phyloP scores from a whole-genome alignment of 2,113 vertebrate species.

The Chaetodon auriga region DNA sequence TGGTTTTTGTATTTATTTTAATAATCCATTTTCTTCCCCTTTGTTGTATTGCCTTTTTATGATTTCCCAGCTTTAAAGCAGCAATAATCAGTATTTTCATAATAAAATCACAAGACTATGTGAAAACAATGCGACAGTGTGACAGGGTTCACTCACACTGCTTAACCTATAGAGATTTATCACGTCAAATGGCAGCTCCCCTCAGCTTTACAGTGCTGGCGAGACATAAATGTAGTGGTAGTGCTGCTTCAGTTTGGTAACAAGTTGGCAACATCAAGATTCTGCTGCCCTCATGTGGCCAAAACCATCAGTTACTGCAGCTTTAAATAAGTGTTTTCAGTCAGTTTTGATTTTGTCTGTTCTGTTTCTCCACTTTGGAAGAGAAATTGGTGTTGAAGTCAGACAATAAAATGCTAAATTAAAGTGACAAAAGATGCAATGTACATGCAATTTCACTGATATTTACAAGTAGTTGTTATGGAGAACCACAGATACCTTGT shows the following conservation, averaged over 20 bases:
- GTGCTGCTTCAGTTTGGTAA: background rate
- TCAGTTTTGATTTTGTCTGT: too few relatives aligned
- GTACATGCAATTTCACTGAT: background rate
- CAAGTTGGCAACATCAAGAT: too few relatives aligned
- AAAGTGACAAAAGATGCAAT: background rate
- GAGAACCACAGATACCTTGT: too few relatives aligned
- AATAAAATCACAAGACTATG: background rate
- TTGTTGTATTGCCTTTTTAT: background rate
- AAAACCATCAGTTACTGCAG: too few relatives aligned
- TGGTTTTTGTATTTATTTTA: background rate
- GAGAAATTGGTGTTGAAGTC: too few relatives aligned
- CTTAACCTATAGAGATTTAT: too few relatives aligned
- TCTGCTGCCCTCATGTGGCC: too few relatives aligned
- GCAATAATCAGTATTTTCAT: background rate
- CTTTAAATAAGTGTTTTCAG: too few relatives aligned
- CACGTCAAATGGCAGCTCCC: too few relatives aligned
- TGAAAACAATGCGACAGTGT: too few relatives aligned
- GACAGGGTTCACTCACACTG: background rate
- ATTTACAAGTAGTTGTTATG: background rate
- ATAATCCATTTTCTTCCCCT: background rate
- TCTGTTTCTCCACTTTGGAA: too few relatives aligned
- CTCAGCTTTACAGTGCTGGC: background rate
- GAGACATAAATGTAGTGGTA: background rate
- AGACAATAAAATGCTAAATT: too few relatives aligned
- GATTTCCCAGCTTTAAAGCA: background rate